Base-by-base conservation (phyloP, 2,888 invertebrate genomes). In the Chloromyia formosa region DNA sequence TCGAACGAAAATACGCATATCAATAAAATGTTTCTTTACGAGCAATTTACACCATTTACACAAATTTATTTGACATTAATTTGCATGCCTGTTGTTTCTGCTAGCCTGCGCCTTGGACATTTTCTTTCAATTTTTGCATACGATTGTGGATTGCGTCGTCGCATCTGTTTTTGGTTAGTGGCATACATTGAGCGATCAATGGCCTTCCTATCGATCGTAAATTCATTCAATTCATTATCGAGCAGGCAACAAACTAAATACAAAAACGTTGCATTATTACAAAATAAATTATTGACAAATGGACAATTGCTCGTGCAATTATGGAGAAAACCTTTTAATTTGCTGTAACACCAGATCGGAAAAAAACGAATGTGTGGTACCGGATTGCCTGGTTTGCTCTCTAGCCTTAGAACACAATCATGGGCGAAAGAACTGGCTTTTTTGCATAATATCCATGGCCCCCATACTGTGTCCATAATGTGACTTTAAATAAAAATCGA, bases 1-100 rank as follows among this genome's bases (percentile, higher is more conserved):
- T 66, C 76, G 74, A 76, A 76, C 73, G 73, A 74, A 76, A 73
- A 76, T 66, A 66, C 60, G 73, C 73, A 74, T 73, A 75, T 76
- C 73, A 74, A 72, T 74, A 69, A 76, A 61, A 74, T 64, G 22
- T n/a, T 27, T 62, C 18, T 73, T 64, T 42, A 62, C 20, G 20
- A 27, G 54, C 73, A 61, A 62, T 73, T 73, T 73, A 53, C 27
- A 16, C 35, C 23, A 64, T 73, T 73, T 64, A 64, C 14, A 35
- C 12, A 73, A 61, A 73, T 61, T 54, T 45, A 53, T 42, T 45
- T 20, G 73, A 61, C 73, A 64, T 42, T 64, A 49, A 73, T 40
- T 22, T 64, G 16, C 16, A 53, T 73, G 16, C 16, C 42, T 12
- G 53, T 49, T 27, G 58, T 40, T 18, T 56, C 40, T 40, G n/a